phyloP scores from a whole-genome alignment of 2,113 vertebrate species.

The Manacus vitellinus region DNA sequence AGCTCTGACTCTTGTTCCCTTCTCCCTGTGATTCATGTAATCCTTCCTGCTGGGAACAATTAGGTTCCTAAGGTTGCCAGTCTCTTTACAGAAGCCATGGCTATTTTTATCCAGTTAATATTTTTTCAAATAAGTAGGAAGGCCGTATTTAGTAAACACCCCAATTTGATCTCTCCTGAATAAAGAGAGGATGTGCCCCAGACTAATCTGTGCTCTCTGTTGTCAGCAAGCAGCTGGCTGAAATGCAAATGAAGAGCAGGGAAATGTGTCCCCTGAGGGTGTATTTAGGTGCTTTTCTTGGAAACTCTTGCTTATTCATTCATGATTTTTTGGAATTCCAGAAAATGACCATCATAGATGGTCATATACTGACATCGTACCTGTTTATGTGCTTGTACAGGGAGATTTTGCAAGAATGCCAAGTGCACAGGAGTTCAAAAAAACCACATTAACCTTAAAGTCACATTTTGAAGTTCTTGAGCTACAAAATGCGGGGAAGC shows the following conservation, averaged over 20 bases:
- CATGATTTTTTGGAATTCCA: not conserved
- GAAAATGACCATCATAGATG: rapidly evolving
- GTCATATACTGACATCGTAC: not conserved
- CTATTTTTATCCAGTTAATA: not conserved
- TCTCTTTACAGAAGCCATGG: not conserved
- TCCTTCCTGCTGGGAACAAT: not conserved
- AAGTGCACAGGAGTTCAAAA: rapidly evolving
- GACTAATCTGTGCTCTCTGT: not conserved
- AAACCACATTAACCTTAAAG: not conserved
- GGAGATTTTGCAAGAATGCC: not conserved
- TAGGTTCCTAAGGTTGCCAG: not conserved
- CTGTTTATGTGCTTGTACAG: not conserved
- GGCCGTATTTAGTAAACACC: not conserved
- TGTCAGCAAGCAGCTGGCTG: not conserved
- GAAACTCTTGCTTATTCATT: rapidly evolving
- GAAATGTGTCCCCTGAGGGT: not conserved
- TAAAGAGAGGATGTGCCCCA: not conserved
- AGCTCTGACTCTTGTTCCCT: not conserved
- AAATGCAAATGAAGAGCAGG: not conserved
- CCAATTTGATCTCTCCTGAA: not conserved
- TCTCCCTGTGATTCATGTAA: rapidly evolving
- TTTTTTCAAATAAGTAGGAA: not conserved
- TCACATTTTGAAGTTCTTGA: rapidly evolving
- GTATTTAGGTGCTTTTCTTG: not conserved
- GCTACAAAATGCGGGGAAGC: not conserved